These are phyloP conservation scores for Odontamblyopus lacepedii DNA, from an alignment of 2,797 vertebrate species.

Conservation along the genomic window DNA sequence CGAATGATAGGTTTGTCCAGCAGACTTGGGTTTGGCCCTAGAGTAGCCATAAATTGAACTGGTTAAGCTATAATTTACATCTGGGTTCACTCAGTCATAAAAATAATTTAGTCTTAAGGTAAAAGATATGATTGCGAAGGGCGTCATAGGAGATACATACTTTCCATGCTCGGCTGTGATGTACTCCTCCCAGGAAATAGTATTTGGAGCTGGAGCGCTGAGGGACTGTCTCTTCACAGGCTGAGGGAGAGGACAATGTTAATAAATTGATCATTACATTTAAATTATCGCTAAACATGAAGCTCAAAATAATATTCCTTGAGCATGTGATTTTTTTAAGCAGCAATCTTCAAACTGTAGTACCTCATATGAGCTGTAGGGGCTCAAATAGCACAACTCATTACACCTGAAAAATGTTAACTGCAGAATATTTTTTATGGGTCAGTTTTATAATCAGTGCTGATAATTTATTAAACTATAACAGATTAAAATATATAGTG, in stretches of 20 bases:
- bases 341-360: background rate
- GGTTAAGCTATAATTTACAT: too few species aligned
- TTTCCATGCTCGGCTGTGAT: constrained; percentile 92
- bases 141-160: constrained; percentile 68
- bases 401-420: too few species aligned
- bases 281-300: too few species aligned
- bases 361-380: background rate
- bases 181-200: constrained; percentile 96
- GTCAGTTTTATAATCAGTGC: background rate
- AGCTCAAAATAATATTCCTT: too few species aligned
- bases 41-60: too few species aligned
- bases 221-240: constrained; percentile 90
- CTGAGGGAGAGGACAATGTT: constrained; percentile 61
- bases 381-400: background rate
- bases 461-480: background rate
- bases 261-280: too few species aligned
- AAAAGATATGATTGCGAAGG: background rate
- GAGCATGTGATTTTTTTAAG: too few species aligned
- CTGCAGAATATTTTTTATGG: background rate
- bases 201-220: constrained; percentile 87
- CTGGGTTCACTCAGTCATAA: too few species aligned
- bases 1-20: too few species aligned
- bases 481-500: too few species aligned
- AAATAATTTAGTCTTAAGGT: background rate
- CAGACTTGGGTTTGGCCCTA: too few species aligned